These are phyloP conservation scores for Arenaria interpres DNA, from an alignment of 2,113 vertebrate species.

Conservation along the genomic window DNA sequence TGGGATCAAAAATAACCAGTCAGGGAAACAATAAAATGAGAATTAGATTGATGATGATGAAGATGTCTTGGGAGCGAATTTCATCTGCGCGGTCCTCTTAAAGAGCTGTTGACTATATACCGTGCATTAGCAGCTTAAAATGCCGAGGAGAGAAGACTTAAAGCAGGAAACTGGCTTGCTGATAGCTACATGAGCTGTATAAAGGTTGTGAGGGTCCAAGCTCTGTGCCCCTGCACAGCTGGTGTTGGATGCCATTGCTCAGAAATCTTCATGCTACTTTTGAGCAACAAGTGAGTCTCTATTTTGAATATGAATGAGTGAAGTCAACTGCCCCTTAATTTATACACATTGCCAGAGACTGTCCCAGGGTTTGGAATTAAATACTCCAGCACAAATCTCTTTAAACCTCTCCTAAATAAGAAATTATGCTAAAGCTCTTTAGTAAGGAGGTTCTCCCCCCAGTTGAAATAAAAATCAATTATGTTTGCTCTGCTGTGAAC, in stretches of 20 bases:
- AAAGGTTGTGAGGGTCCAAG: not conserved
- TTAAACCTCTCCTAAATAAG: constrained; percentile 75
- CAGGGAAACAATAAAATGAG: not conserved
- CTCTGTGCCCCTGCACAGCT: not conserved
- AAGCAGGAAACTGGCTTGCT: not conserved
- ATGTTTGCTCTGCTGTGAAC: constrained; percentile 72
- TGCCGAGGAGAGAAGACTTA: not conserved
- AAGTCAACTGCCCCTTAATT: constrained; percentile 80
- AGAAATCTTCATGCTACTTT: constrained; percentile 39
- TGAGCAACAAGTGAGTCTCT: constrained; percentile 48
- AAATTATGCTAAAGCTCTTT: constrained; percentile 70
- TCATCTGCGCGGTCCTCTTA: not conserved
- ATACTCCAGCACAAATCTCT: constrained; percentile 68
- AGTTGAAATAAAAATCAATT: constrained; percentile 73
- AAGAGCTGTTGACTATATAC: not conserved
- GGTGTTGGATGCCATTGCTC: constrained; percentile 34
- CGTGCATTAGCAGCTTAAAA: not conserved
- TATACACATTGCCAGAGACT: constrained; percentile 66
- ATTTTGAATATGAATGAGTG: constrained; percentile 75
- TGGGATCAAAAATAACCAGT: not conserved
- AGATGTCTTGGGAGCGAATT: not conserved
- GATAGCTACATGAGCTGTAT: not conserved
- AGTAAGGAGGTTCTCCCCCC: constrained; percentile 64
- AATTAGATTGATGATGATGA: not conserved
- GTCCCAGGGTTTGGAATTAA: constrained; percentile 75